Percentiles rank a stretch among this genome's conserved stretches.
Evolutionary conservation across 2,888 invertebrate genomes (phyloP).

Genomic region (Azorinus chamasolen): DNA sequence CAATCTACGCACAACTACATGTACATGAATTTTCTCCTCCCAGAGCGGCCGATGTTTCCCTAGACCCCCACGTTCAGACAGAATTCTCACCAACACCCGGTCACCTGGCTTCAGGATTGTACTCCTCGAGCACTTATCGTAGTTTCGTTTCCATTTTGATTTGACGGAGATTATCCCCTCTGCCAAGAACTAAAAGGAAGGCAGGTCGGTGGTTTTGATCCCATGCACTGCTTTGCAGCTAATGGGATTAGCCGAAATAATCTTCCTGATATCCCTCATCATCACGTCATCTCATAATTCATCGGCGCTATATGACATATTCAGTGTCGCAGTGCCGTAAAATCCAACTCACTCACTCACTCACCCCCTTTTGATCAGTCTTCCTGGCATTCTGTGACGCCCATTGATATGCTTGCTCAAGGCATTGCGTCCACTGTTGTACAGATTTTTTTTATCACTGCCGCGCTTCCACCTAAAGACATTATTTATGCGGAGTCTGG

Average conservation of each 20-base stretch:
- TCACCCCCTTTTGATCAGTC: conserved; percentile 13
- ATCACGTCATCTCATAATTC: too few relatives aligned
- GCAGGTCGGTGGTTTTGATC: too few relatives aligned
- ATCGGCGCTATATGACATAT: too few relatives aligned
- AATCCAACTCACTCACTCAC: too few relatives aligned
- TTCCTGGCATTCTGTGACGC: conserved; percentile 26
- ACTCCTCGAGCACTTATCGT: conserved; percentile 30
- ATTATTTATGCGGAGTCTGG: conserved; percentile 38
- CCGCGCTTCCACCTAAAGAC: conserved; percentile 28
- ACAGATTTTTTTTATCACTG: conserved; percentile 15
- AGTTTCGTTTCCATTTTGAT: conserved; percentile 24
- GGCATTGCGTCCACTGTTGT: conserved; percentile 23
- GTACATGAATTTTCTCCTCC: conserved; percentile 39
- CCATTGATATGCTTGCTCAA: conserved; percentile 34
- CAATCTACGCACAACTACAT: conserved; percentile 18
- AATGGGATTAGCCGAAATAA: too few relatives aligned
- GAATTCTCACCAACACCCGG: conserved; percentile 35
- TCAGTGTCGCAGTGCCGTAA: too few relatives aligned
- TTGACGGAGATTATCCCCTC: too few relatives aligned
- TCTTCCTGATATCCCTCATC: too few relatives aligned
- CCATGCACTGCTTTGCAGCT: too few relatives aligned
- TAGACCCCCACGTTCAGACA: conserved; percentile 28
- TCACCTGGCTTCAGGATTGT: conserved; percentile 26
- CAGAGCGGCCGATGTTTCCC: conserved; percentile 40
- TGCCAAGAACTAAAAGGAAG: too few relatives aligned